Evolutionary conservation across 2,888 invertebrate genomes (phyloP), one percentile per base, ranked within the genome.

Genomic region (Eristalinus sepulchralis): DNA sequence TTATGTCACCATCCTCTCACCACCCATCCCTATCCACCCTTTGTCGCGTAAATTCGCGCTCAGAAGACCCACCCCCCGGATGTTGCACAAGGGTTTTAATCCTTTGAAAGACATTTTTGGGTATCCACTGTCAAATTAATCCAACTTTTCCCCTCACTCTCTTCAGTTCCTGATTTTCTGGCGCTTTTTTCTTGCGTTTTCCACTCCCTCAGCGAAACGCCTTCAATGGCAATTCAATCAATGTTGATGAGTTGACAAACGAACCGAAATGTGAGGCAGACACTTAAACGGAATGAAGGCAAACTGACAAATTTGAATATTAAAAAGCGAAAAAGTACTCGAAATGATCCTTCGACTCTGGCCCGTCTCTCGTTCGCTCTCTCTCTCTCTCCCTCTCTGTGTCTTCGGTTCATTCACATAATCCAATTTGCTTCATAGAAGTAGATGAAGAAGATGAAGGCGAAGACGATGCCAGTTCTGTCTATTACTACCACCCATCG

Each of bases 191-290:
- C 36, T 34, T 24, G 53, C n/a, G 13, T 55, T 31, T n/a, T 13
- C 39, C 13, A 13, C 39, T 6, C 17, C 6, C 11, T 5, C 47
- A 0, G 1, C 5, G n/a, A 39, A 13, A 39, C 47, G 17, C 27
- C 47, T 60, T 31, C 66, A 73, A 67, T 78, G 71, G 78, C 78
- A 86, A 86, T 86, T 83, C 83, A 86, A 86, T 86, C 83, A 83
- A 83, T 78, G 78, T 67, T 86, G 83, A 86, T 83, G 86, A 86
- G 78, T 75, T 83, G 78, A 83, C 86, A 86, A 86, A 86, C 75
- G 86, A 83, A 83, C 57, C 73, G 73, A 78, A 82, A 31, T 24
- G 60, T 67, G 33, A 36, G 22, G 57, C 47, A 68, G 73, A 47
- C 47, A 47, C 47, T 47, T 47, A 47, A 27, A 24, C 39, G 33